These are phyloP conservation scores for Sardina pilchardus DNA, from an alignment of 2,113 vertebrate species.

Conservation along the genomic window DNA sequence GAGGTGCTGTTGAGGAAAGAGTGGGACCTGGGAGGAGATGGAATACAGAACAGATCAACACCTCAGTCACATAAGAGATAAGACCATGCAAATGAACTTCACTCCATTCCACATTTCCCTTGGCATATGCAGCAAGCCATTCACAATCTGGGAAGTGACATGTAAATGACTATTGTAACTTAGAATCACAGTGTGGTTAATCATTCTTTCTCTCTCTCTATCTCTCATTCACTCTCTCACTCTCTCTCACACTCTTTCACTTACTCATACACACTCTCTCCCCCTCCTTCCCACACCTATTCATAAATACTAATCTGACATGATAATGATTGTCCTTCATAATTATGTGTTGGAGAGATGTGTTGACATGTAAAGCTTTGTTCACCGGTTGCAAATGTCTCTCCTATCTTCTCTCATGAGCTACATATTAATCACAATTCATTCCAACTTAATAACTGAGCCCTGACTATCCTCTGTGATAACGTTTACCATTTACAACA, in stretches of 20 bases:
- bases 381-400: not conserved
- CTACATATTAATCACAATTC: not conserved
- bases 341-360: not conserved
- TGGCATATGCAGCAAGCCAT: not conserved
- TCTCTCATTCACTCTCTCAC: too few relatives aligned
- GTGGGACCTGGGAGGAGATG: slow-evolving; percentile 79
- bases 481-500: not conserved
- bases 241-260: too few relatives aligned
- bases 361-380: not conserved
- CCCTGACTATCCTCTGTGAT: not conserved
- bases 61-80: too few relatives aligned
- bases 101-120: not conserved
- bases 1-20: slow-evolving; percentile 82
- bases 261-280: not conserved
- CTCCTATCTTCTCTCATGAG: not conserved
- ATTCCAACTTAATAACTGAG: not conserved
- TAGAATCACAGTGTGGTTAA: not conserved
- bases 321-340: not conserved
- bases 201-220: too few relatives aligned
- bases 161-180: too few relatives aligned
- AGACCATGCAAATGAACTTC: not conserved
- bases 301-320: not conserved
- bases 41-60: not conserved
- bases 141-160: not conserved
- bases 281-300: not conserved